A percentile compares a stretch with the other conserved stretches of the same genome.
phyloP scores from a whole-genome alignment of 2,113 vertebrate genomes.

The Sinosuthora webbiana region DNA sequence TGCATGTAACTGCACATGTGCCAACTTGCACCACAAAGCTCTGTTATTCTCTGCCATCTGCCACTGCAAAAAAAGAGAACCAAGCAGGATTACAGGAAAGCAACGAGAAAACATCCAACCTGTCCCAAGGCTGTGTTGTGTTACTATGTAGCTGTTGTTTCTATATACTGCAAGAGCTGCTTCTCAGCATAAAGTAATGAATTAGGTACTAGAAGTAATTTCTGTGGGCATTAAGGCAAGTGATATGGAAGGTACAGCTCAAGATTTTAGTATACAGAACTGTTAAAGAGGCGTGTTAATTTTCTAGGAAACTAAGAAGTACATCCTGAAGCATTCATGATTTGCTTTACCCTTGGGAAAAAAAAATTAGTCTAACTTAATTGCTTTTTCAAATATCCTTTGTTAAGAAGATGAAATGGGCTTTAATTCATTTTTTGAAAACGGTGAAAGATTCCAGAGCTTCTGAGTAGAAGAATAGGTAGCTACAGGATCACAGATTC shows the following conservation, averaged over 20 bases:
- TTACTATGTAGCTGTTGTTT: neutral
- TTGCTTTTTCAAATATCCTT: neutral
- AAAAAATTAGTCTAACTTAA: neutral
- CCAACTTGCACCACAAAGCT: rapidly evolving
- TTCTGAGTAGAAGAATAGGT: neutral
- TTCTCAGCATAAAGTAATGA: neutral
- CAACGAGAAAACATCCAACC: neutral
- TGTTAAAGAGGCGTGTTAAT: neutral
- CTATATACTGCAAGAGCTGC: neutral
- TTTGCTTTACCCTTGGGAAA: neutral
- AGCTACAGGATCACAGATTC: neutral
- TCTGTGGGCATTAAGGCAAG: neutral
- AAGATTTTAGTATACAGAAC: neutral
- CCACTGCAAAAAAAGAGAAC: neutral
- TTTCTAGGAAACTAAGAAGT: conserved; percentile 17
- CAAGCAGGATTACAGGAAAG: neutral
- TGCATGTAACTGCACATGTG: neutral
- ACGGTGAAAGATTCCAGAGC: neutral
- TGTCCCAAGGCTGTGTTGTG: neutral
- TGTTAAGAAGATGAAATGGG: neutral
- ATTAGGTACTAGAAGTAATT: neutral
- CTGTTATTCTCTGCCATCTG: neutral
- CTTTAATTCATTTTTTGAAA: neutral
- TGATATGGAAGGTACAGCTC: neutral
- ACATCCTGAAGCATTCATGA: neutral